Conservation (phyloP, 53 echinoderm and acorn worm genomes). For the Echinometra lucunter region DNA sequence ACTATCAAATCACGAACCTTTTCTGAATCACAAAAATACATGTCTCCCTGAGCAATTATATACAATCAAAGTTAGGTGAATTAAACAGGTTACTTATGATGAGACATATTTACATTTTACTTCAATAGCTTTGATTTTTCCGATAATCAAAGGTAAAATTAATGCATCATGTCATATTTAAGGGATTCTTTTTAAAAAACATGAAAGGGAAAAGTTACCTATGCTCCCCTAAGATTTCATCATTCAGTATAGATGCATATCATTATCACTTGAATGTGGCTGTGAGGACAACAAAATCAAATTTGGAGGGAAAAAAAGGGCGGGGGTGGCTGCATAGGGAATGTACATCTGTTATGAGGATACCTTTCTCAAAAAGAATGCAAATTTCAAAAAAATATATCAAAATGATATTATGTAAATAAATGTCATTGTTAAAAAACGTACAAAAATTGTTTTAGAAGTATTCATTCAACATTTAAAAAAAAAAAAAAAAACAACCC, state of each 20-base stretch:
- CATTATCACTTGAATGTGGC: neutral
- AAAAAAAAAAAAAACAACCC: too few species aligned
- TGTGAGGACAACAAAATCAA: neutral
- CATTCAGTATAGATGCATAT: neutral
- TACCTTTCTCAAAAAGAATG: too few species aligned
- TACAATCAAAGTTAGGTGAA: constrained; percentile 13
- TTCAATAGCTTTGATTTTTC: neutral
- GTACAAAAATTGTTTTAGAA: neutral
- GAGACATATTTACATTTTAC: neutral
- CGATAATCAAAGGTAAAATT: neutral
- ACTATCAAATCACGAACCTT: neutral
- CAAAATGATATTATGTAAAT: neutral
- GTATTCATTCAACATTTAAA: neutral
- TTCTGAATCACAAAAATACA: neutral
- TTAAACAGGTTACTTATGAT: neutral
- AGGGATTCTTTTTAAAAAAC: neutral
- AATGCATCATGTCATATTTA: neutral
- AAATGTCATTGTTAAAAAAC: neutral
- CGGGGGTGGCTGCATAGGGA: too few species aligned
- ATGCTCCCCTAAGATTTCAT: neutral
- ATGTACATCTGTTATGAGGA: too few species aligned
- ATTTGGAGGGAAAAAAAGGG: too few species aligned
- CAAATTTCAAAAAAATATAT: neutral
- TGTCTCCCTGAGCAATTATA: constrained; percentile 30
- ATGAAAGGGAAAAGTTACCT: neutral